Conservation (phyloP, 2,888 invertebrate genomes). For the Corbicula japonica region DNA sequence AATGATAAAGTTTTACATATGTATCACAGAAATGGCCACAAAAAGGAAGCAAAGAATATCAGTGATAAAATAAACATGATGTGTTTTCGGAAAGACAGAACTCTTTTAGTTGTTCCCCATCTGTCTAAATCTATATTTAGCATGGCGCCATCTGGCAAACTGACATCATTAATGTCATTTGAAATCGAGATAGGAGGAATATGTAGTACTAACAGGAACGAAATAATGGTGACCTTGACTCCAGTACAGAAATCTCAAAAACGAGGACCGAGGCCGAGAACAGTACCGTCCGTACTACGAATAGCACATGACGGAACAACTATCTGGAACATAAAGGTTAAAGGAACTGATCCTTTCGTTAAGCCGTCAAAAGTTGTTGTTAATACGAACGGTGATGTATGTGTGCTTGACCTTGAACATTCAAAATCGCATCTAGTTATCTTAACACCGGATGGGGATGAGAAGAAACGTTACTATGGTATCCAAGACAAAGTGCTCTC, state of each 20-base stretch:
- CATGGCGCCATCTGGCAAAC: slow-evolving; percentile 37
- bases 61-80: slow-evolving; percentile 48
- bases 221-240: slow-evolving; percentile 55
- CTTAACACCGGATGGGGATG: slow-evolving; percentile 54
- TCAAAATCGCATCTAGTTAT: slow-evolving; percentile 53
- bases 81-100: slow-evolving; percentile 44
- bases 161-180: slow-evolving; percentile 48
- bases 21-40: slow-evolving; percentile 61
- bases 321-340: slow-evolving; percentile 58
- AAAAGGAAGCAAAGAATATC: slow-evolving; percentile 51
- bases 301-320: slow-evolving; percentile 41
- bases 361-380: slow-evolving; percentile 50
- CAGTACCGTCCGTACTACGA: slow-evolving; percentile 45
- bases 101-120: slow-evolving; percentile 40
- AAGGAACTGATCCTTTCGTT: slow-evolving; percentile 57
- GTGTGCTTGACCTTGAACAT: slow-evolving; percentile 55
- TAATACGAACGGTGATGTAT: slow-evolving; percentile 55
- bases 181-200: slow-evolving; percentile 53
- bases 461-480: slow-evolving; percentile 58
- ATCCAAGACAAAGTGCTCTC: slow-evolving; percentile 42
- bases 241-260: slow-evolving; percentile 61
- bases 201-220: slow-evolving; percentile 54
- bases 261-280: slow-evolving; percentile 50
- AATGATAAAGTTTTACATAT: slow-evolving; percentile 51
- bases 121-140: slow-evolving; percentile 51